Conservation (phyloP, 2,113 vertebrate genomes). For the Anguilla japonica region DNA sequence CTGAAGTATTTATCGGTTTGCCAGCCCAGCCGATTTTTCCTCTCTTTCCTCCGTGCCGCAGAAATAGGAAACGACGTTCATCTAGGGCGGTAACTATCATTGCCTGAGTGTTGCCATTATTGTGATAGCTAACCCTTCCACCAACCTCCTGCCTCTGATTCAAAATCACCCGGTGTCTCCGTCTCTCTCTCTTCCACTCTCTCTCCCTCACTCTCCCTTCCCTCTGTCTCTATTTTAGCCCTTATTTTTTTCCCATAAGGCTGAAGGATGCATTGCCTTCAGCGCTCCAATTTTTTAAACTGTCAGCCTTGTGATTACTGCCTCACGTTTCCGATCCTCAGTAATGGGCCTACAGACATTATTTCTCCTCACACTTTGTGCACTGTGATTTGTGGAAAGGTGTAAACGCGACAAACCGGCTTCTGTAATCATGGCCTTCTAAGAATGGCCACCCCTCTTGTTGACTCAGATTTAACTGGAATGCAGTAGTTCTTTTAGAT, state of each 20-base stretch:
- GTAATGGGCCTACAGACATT: neutral
- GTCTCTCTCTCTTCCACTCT: constrained; percentile 16
- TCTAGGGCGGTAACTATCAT: constrained; percentile 1
- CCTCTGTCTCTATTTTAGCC: constrained; percentile 27
- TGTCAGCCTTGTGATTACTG: neutral
- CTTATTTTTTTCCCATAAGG: neutral
- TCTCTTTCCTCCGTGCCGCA: constrained; percentile 54
- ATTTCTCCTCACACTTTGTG: neutral
- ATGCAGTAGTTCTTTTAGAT: neutral
- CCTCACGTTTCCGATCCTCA: neutral
- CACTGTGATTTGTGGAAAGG: neutral
- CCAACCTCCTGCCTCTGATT: constrained; percentile 11
- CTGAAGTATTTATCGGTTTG: constrained; percentile 36
- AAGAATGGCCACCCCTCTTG: constrained; percentile 34
- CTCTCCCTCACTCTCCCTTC: constrained; percentile 34
- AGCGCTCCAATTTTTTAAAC: constrained; percentile 16
- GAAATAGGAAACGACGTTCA: constrained; percentile 20
- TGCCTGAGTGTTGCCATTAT: constrained; percentile 5
- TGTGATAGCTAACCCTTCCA: constrained; percentile 2
- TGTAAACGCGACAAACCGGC: neutral
- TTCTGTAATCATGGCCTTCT: constrained; percentile 47
- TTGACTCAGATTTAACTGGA: constrained; percentile 27
- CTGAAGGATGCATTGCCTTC: neutral
- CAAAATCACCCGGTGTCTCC: neutral
- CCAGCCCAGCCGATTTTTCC: constrained; percentile 33